Conservation (phyloP, 1,140 invertebrate genomes). For the Hypothenemus hampei region DNA sequence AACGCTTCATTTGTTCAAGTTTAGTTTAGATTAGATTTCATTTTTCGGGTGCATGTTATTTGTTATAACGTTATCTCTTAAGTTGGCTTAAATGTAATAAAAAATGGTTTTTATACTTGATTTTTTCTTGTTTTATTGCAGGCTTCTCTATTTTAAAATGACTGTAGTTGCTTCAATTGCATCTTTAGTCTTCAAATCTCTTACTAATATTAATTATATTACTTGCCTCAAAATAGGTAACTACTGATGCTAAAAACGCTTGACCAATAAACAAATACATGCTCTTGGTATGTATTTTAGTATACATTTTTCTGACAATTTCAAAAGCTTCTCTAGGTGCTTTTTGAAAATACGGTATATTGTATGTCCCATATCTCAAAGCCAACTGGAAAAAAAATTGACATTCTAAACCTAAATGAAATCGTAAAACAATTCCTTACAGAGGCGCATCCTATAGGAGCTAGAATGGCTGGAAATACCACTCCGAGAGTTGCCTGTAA, state of each 20-base stretch:
- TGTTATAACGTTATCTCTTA: no score
- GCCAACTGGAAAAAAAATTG: conserved; percentile 43
- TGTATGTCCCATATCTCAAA: conserved; percentile 46
- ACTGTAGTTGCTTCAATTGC: no score
- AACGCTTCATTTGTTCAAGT: no score
- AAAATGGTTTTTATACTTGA: no score
- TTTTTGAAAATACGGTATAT: conserved; percentile 47
- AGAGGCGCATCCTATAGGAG: conserved; percentile 45
- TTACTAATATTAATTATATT: conserved; percentile 42
- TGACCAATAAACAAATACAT: conserved; percentile 44
- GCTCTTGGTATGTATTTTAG: conserved; percentile 42
- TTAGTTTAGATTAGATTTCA: no score
- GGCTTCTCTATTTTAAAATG: no score
- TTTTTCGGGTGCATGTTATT: no score
- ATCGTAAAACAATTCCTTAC: conserved; percentile 28
- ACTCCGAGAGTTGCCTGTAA: conserved; percentile 43
- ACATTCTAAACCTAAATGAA: conserved; percentile 1
- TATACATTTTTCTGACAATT: conserved; percentile 43
- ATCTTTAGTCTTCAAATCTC: no score
- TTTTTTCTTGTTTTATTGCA: no score
- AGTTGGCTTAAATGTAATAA: no score
- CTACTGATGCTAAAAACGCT: conserved; percentile 42
- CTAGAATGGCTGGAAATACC: conserved; percentile 46
- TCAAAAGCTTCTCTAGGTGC: conserved; percentile 45
- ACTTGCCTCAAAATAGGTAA: conserved; percentile 46